A percentile compares a stretch with the other conserved stretches of the same genome.
Evolutionary conservation across 2,888 invertebrate genomes (phyloP).

Genomic region (Spilosoma lubricipeda): DNA sequence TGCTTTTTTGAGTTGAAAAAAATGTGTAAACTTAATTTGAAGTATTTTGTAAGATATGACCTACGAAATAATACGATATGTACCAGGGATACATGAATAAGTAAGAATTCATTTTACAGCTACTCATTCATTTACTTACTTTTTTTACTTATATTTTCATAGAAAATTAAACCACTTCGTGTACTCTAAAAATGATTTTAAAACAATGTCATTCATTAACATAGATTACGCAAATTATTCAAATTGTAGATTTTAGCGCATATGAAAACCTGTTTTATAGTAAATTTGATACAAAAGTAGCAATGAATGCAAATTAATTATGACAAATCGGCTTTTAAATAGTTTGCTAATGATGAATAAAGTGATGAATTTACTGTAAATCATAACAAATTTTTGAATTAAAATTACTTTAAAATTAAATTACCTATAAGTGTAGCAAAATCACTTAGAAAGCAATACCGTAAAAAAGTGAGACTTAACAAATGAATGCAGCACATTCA

Average conservation of each 20-base stretch:
- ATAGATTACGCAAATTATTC: conserved; percentile 3
- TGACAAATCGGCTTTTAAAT: background rate
- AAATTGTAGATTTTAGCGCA: background rate
- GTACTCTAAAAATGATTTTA: background rate
- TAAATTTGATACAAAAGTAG: background rate
- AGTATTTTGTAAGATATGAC: too few relatives aligned
- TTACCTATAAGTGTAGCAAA: background rate
- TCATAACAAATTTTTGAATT: background rate
- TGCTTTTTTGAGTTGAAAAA: too few relatives aligned
- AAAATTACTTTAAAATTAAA: background rate
- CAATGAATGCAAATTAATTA: background rate
- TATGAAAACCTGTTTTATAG: background rate
- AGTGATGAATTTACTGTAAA: background rate
- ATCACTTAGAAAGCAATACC: background rate
- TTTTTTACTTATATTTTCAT: background rate
- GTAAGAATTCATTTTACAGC: background rate
- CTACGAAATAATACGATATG: background rate
- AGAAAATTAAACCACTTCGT: background rate
- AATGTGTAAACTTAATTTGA: background rate
- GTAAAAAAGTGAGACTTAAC: too few relatives aligned
- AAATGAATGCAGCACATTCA: background rate
- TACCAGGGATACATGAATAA: background rate
- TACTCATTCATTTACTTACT: background rate
- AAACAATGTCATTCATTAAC: too few relatives aligned
- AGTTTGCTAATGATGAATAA: background rate